These are phyloP conservation scores for Garrulus glandarius DNA, from an alignment of 2,797 vertebrate species.

Conservation along the genomic window DNA sequence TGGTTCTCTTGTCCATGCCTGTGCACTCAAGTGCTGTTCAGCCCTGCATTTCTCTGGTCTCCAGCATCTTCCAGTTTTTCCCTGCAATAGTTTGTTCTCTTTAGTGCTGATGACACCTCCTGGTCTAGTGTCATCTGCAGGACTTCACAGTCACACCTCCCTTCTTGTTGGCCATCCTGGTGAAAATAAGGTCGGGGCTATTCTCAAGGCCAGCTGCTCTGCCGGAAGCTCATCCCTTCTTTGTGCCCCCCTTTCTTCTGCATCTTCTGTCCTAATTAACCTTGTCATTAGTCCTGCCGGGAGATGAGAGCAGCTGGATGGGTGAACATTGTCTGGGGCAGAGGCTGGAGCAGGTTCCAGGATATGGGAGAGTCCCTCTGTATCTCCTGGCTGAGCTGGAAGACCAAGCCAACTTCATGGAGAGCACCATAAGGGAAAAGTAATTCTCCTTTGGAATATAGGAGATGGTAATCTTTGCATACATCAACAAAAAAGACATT, in stretches of 20 bases:
- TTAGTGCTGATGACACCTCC: neutral
- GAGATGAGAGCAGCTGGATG: neutral
- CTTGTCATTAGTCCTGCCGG: rapidly evolving
- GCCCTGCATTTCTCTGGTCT: neutral
- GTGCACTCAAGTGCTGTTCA: neutral
- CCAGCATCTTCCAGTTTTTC: neutral
- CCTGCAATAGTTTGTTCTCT: neutral
- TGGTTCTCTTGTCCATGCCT: rapidly evolving
- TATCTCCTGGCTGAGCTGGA: neutral
- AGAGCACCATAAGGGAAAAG: neutral
- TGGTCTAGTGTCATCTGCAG: neutral
- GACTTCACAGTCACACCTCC: neutral
- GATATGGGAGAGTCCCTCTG: neutral
- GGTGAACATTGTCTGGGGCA: neutral
- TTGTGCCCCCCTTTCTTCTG: neutral
- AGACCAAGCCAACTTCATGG: neutral
- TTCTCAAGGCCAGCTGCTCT: neutral
- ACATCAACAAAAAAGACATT: neutral
- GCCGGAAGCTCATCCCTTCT: neutral
- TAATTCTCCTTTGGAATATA: neutral
- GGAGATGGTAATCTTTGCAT: neutral
- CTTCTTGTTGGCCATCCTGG: neutral
- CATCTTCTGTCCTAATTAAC: neutral
- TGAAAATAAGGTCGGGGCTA: neutral
- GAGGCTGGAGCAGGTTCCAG: neutral